Conservation (phyloP, 2,113 vertebrate species). For the Microcebus murinus region DNA sequence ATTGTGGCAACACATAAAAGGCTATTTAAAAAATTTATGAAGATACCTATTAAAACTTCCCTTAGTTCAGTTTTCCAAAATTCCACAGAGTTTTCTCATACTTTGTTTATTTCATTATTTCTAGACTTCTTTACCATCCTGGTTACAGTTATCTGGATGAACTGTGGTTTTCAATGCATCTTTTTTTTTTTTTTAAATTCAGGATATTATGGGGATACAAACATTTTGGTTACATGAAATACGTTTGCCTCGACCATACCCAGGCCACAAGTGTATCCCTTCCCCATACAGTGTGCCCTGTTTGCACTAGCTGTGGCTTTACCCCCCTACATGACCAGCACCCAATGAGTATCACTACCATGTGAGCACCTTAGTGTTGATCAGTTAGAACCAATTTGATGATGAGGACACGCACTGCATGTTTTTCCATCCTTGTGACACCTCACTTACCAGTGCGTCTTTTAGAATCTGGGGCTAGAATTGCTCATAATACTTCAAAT, state of each 20-base stretch:
- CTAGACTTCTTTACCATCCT: not conserved
- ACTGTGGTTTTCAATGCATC: not conserved
- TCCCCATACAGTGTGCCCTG: too few species aligned
- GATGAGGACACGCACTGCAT: too few species aligned
- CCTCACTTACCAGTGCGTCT: not conserved
- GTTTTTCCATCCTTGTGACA: too few species aligned
- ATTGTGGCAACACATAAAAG: slow-evolving; percentile 59
- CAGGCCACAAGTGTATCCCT: too few species aligned
- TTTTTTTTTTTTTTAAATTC: not conserved
- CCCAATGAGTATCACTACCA: too few species aligned
- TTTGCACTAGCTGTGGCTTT: too few species aligned
- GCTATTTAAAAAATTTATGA: slow-evolving; percentile 60
- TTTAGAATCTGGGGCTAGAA: not conserved
- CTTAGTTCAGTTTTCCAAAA: slow-evolving; percentile 11
- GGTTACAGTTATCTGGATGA: not conserved
- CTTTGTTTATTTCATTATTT: slow-evolving; percentile 11
- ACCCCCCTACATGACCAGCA: too few species aligned
- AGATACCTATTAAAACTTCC: slow-evolving; percentile 5
- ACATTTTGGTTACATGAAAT: too few species aligned
- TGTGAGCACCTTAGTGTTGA: too few species aligned
- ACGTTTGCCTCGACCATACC: too few species aligned
- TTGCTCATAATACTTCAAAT: not conserved
- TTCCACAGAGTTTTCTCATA: not conserved
- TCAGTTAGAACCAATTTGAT: too few species aligned
- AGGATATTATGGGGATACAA: too few species aligned